A percentile compares a stretch with the other conserved stretches of the same genome.
Conservation (phyloP, 2,113 vertebrate species). For the Cephalopholis sonnerati region DNA sequence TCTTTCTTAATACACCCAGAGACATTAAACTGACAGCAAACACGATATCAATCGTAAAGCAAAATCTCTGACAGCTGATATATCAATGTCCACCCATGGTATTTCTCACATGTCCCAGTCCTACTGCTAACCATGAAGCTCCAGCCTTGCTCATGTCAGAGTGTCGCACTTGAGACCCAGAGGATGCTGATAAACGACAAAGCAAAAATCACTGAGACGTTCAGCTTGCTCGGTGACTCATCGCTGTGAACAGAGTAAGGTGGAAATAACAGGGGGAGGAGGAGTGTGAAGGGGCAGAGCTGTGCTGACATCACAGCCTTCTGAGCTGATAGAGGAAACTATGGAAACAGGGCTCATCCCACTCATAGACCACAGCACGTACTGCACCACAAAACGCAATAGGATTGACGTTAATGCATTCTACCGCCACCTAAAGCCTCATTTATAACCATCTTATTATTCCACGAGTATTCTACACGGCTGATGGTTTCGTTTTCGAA, state of each 20-base stretch:
- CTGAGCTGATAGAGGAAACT: slow-evolving; percentile 53
- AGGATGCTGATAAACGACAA: slow-evolving; percentile 12
- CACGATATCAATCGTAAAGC: not conserved
- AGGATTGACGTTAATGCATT: not conserved
- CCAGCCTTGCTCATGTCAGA: not conserved
- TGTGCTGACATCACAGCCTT: slow-evolving; percentile 61
- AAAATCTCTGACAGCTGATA: not conserved
- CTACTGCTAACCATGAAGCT: not conserved
- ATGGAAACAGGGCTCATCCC: slow-evolving; percentile 70
- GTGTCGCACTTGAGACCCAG: not conserved
- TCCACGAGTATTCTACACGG: not conserved
- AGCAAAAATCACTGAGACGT: not conserved
- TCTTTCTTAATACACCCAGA: not conserved
- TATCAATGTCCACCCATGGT: not conserved
- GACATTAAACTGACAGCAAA: not conserved
- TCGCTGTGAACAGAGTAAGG: slow-evolving; percentile 35
- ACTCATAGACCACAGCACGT: slow-evolving; percentile 46
- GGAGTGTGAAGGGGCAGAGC: slow-evolving; percentile 28
- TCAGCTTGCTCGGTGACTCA: slow-evolving; percentile 68
- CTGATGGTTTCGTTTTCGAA: not conserved
- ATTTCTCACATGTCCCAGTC: not conserved
- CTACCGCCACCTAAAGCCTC: not conserved
- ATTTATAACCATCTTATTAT: not conserved
- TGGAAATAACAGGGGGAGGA: slow-evolving; percentile 13
- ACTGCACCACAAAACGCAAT: not conserved